Percentiles rank a stretch among this genome's conserved stretches.
Conservation (phyloP, 2,113 vertebrate genomes). For the Ornithorhynchus anatinus region DNA sequence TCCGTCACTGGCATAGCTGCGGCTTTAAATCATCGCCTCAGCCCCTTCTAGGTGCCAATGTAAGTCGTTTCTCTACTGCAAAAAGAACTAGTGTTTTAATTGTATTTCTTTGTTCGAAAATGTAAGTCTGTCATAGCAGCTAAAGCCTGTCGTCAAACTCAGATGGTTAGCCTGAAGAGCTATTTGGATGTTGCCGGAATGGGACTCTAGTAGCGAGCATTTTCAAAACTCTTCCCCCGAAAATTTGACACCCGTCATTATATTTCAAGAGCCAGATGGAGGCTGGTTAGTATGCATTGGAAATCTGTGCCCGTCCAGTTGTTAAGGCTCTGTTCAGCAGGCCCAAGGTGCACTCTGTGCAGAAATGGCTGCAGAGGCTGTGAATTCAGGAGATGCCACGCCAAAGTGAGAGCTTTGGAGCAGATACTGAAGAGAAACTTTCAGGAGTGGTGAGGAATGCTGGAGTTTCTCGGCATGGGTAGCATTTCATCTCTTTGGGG, state of each 20-base stretch:
- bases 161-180: conserved; percentile 27
- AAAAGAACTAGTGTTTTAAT: conserved; percentile 49
- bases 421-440: neutral
- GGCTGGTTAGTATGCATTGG: too few species aligned
- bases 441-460: neutral
- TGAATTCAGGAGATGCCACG: neutral
- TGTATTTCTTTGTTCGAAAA: conserved; percentile 54
- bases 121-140: conserved; percentile 62
- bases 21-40: conserved; percentile 69
- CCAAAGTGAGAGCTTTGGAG: neutral
- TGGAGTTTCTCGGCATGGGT: neutral
- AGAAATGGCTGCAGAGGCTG: neutral
- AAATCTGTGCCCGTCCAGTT: neutral
- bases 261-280: too few species aligned
- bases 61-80: conserved; percentile 60
- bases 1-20: conserved; percentile 65
- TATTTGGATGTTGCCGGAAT: neutral
- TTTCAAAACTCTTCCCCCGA: neutral
- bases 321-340: neutral
- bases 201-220: neutral
- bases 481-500: neutral
- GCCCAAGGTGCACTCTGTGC: neutral
- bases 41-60: conserved; percentile 68
- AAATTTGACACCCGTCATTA: neutral
- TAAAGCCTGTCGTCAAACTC: conserved; percentile 61